Evolutionary conservation across 2,797 vertebrate genomes (phyloP), one percentile per base, ranked within the genome.

Genomic region (Phrynocephalus guinanensis): DNA sequence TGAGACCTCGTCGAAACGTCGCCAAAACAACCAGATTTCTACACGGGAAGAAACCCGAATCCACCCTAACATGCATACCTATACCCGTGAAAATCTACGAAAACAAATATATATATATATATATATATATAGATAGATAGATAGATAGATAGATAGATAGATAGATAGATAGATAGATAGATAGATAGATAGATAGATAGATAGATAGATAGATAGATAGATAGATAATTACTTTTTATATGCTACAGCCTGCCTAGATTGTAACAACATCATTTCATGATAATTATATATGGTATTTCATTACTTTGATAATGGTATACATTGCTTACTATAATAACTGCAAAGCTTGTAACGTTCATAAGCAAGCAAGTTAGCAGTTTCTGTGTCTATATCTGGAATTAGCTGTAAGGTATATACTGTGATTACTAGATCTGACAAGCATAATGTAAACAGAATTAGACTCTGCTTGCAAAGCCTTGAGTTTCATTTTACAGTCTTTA

Each of bases 381-480:
- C 28, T 86, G 26, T 82, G 48, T 13, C 48, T 70, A 18, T 70
- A 79, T 38, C 48, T 72, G 67, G 82, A 84, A 71, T 79, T 38
- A 72, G 38, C 82, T 88, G 68, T 63, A 80, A 83, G 70, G 5
- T 67, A n/a, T 56, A 73, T 83, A 50, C 75, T 71, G 73, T 70
- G 66, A 67, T 44, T 66, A 71, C 84, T 67, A 83, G 81, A 79
- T 79, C 38, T 83, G 56, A 83, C 70, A 82, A 71, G 67, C 9
- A 22, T 63, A 83, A 85, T 33, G 10, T 28, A 84, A 87, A 80
- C 8, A 86, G 71, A 90, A 87, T 73, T 83, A 83, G 70, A 84
- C 2, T 20, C 22, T 1, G 0, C 79, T 90, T 28, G 78, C 22
- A 86, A 88, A 52, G 26, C 5, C 83, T 67, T n/a, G 67, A 86